Base-by-base conservation (phyloP, 1,140 invertebrate genomes). In the Megalopta genalis region DNA sequence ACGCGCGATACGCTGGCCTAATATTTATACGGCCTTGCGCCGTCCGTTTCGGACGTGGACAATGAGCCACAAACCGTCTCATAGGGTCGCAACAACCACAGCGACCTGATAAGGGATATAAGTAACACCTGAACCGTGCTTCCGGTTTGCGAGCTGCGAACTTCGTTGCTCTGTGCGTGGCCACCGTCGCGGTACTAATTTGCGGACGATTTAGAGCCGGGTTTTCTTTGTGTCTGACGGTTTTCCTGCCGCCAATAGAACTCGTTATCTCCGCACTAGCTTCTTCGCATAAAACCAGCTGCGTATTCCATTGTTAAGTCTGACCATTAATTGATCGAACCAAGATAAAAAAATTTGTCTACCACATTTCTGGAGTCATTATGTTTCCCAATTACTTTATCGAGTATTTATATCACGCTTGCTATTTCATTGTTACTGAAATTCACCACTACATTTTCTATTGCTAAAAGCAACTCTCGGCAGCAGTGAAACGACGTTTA, bases 101-200 rank as follows among this genome's bases (percentile, higher is more conserved):
- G 63, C 71, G 84, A 83, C 59, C 86, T 83, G 90, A 92, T 92
- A 91, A 91, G 89, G 82, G 86, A 87, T 80, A 84, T 86, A 86
- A 80, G 85, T 81, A 89, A 83, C 84, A 84, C 87, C 82, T 88
- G 85, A 86, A 92, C 88, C 90, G 87, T 91, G 83, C 84, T 91
- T 92, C 90, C 91, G 89, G 75, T 80, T 46, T 71, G 54, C 68
- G 54, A 60, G 59, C 73, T 25, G 72, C 54, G 62, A 81, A 81
- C 78, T 73, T 84, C 39, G 64, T 54, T 80, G 62, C 49, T 60
- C 71, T 67, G 66, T 70, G 57, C 81, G 14, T 46, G 68, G 37
- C 42, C 39, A 66, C 39, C 39, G 23, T n/a, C 37, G 14, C 18
- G 18, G 21, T 39, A 23, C 39, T 77, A 68, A 60, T 60, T 76